A percentile compares a stretch with the other conserved stretches of the same genome.
Conservation (phyloP, 1,140 invertebrate species). For the Drosophila watanabei region DNA sequence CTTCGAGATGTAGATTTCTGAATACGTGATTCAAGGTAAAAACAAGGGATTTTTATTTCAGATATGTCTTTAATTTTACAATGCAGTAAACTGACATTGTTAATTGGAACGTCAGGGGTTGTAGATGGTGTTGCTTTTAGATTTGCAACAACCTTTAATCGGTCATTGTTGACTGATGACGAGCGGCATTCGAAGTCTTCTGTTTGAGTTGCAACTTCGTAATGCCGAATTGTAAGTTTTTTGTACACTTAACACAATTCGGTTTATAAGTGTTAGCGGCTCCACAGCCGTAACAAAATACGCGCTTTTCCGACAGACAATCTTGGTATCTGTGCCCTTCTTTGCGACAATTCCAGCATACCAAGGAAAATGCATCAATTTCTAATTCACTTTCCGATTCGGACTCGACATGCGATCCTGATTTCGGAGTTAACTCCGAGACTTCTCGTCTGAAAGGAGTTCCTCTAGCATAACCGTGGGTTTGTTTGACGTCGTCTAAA, state of each 20-base stretch:
- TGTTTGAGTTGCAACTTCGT: background rate
- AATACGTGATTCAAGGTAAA: background rate
- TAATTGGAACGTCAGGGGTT: too few relatives aligned
- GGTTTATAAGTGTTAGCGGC: background rate
- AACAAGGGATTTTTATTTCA: background rate
- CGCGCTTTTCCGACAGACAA: too few relatives aligned
- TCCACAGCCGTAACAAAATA: slow-evolving; percentile 14
- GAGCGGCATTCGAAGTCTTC: background rate
- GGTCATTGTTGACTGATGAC: too few relatives aligned
- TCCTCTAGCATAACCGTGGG: background rate
- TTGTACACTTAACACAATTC: background rate
- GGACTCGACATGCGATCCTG: too few relatives aligned
- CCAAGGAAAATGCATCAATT: too few relatives aligned
- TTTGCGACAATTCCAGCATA: too few relatives aligned
- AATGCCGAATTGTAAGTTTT: background rate
- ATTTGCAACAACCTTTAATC: too few relatives aligned
- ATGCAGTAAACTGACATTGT: background rate
- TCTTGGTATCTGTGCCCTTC: background rate
- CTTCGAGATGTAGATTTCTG: background rate
- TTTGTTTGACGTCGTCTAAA: background rate
- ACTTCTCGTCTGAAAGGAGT: background rate
- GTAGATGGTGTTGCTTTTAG: too few relatives aligned
- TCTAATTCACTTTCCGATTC: too few relatives aligned
- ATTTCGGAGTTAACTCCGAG: background rate
- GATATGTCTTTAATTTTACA: background rate